Conservation (phyloP, 2,888 invertebrate genomes). For the Hemaris fuciformis region DNA sequence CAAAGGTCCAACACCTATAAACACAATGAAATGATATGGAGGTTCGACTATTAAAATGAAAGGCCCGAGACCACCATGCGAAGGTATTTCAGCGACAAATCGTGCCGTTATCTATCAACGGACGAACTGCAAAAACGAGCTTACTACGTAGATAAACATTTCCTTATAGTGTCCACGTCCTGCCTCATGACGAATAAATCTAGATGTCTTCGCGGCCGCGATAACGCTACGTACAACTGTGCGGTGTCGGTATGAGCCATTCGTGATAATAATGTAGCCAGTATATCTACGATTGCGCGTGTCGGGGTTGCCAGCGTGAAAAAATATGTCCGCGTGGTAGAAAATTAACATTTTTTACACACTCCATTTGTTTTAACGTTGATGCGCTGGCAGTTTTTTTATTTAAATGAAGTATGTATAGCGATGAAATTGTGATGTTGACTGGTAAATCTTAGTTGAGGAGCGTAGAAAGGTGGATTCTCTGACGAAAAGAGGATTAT, state of each 20-base stretch:
- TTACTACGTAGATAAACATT: conserved; percentile 65
- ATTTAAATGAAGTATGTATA: too few relatives aligned
- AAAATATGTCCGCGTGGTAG: conserved; percentile 5
- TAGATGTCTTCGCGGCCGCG: conserved; percentile 58
- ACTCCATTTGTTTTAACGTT: not conserved
- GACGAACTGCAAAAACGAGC: conserved; percentile 35
- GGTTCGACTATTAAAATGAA: not conserved
- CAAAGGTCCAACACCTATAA: not conserved
- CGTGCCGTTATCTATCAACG: conserved; percentile 8
- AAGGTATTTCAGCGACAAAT: conserved; percentile 4
- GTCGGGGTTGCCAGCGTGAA: conserved; percentile 15
- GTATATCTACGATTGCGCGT: conserved; percentile 15
- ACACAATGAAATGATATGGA: not conserved
- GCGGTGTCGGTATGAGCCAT: conserved; percentile 43
- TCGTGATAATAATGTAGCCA: conserved; percentile 17
- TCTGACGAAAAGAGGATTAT: too few relatives aligned
- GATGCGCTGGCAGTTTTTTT: not conserved
- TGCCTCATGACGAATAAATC: conserved; percentile 66
- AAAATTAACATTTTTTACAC: not conserved
- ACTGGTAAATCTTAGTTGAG: too few relatives aligned
- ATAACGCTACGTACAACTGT: conserved; percentile 48
- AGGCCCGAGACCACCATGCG: not conserved
- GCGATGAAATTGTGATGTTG: too few relatives aligned
- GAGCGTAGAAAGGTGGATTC: too few relatives aligned
- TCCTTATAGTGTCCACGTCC: conserved; percentile 57